phyloP scores from a whole-genome alignment of 1,140 invertebrate genomes.

The Luehdorfia chinensis region DNA sequence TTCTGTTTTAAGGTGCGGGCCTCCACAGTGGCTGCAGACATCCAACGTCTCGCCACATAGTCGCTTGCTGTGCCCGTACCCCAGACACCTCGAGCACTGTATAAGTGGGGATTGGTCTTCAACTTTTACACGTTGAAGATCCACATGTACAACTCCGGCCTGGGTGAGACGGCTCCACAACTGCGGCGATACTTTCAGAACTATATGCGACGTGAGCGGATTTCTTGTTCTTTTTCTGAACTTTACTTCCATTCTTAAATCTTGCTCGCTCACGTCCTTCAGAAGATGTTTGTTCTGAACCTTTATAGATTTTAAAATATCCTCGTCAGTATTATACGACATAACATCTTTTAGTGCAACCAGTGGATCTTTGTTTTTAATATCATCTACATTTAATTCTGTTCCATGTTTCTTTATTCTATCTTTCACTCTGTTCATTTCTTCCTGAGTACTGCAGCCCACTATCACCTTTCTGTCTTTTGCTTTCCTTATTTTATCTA shows the following conservation, averaged over 20 bases:
- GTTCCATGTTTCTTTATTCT: background rate
- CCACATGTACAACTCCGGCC: background rate
- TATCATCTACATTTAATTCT: background rate
- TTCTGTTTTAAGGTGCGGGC: background rate
- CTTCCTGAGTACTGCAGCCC: background rate
- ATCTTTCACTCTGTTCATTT: background rate
- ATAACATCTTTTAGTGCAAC: background rate
- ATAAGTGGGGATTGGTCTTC: background rate
- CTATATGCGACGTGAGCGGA: background rate
- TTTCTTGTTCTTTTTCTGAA: too few relatives aligned
- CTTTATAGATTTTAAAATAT: background rate
- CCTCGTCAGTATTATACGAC: background rate
- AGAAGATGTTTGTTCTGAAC: background rate
- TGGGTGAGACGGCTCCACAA: background rate
- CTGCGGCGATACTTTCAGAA: background rate
- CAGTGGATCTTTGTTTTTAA: constrained; percentile 23
- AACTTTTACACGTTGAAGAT: background rate
- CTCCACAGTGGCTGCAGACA: background rate
- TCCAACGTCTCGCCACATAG: background rate
- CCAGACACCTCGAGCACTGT: background rate
- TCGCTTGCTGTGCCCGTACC: background rate
- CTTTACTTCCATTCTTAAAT: too few relatives aligned
- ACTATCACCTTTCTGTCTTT: constrained; percentile 1
- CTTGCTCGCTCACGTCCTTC: background rate
- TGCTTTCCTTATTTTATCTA: constrained; percentile 9